Base-by-base conservation (phyloP, 2,113 vertebrate species). In the Rhadina sibilatrix region DNA sequence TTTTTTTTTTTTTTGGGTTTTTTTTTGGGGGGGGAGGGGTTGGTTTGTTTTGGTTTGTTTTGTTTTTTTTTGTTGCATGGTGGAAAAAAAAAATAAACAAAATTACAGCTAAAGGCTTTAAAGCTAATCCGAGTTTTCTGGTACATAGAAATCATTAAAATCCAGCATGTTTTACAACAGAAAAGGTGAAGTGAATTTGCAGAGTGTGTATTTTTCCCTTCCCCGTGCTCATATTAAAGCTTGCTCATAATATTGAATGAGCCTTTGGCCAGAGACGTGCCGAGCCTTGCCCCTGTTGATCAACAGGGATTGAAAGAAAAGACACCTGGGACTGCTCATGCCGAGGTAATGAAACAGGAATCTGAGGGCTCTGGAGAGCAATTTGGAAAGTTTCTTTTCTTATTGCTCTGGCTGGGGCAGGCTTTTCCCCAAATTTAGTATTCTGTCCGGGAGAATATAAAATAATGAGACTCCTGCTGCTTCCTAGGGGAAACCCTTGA, bases 111-210 rank as follows among this genome's bases (percentile, higher is more conserved):
- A 87, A 92, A 78, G 38, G 40, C 71, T 96, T 87, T 86, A 81
- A 94, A 94, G 76, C 35, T 89, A 77, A 92, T 87, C 85, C 14
- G 40, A 84, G 40, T 40, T 68, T 91, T 35, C 56, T 89, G 65
- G 61, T 90, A 93, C 87, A 71, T 27, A 93, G 83, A 95, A 95
- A 87, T 93, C 88, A 93, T 96, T 94, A 95, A 83, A 93, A 93
- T 87, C 60, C 86, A 53, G 49, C 70, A 25, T 64, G 77, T 83
- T 93, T 96, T 92, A 94, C 92, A 94, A 65, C 31, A 84, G 92
- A 84, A 93, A 71, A 92, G 92, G 92, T 94, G 82, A 94, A 74
- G 27, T 37, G 90, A 78, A 95, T 89, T 93, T 95, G 80, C 86
- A 93, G 93, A 81, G 69, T 64, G 76, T 0, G 0, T 90, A 35